These are phyloP conservation scores for Bacillus rossius DNA, from an alignment of 1,140 invertebrate genomes.

Conservation along the genomic window DNA sequence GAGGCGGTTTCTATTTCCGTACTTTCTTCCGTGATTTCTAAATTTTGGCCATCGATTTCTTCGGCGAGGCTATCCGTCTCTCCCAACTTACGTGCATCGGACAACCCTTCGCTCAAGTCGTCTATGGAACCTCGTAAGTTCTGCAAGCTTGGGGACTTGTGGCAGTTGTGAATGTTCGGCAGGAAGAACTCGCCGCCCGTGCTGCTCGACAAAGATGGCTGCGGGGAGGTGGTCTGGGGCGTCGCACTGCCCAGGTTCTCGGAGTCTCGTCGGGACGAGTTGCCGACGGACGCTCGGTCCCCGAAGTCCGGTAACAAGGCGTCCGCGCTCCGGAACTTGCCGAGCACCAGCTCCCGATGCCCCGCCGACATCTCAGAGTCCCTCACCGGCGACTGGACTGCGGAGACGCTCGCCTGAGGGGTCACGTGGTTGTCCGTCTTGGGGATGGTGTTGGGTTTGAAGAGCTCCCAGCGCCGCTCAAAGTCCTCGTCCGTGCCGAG, in stretches of 20 bases:
- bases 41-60: constrained; percentile 1
- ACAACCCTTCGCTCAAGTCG: constrained; percentile 18
- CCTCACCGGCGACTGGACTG: no score
- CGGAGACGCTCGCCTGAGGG: background rate
- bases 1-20: background rate
- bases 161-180: constrained; percentile 3
- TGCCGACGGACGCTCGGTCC: no score
- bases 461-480: constrained; percentile 58
- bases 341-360: no score
- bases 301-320: no score
- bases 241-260: background rate
- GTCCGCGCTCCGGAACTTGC: no score
- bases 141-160: constrained; percentile 46
- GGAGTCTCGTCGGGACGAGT: background rate
- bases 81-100: no score
- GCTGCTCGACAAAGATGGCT: constrained; percentile 26
- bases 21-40: background rate
- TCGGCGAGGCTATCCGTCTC: background rate
- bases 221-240: constrained; percentile 22
- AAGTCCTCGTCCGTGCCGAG: constrained; percentile 49
- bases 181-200: constrained; percentile 23
- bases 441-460: constrained; percentile 56
- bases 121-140: constrained; percentile 47
- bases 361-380: no score
- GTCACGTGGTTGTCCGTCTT: constrained; percentile 46